These are phyloP conservation scores for Salvelinus namaycush DNA, from an alignment of 2,113 vertebrate species.

Conservation along the genomic window DNA sequence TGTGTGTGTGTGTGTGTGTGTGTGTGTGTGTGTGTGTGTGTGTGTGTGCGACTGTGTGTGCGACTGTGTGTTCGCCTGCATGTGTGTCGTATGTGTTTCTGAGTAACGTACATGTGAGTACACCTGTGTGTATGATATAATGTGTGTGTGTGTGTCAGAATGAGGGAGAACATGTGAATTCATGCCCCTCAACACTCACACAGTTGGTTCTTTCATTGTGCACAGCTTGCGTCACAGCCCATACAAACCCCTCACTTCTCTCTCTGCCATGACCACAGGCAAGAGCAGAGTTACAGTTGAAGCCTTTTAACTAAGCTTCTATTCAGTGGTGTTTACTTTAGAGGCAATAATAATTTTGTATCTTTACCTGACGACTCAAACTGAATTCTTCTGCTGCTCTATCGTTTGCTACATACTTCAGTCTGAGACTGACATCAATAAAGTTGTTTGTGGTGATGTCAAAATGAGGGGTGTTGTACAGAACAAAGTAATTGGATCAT, in stretches of 20 bases:
- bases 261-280: slow-evolving; percentile 45
- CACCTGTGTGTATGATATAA: neutral
- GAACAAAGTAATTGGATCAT: no score
- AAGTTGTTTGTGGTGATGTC: no score
- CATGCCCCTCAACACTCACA: slow-evolving; percentile 47
- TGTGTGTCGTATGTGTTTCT: neutral
- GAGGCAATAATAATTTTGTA: slow-evolving; percentile 38
- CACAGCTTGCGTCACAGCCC: slow-evolving; percentile 36
- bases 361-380: slow-evolving; percentile 42
- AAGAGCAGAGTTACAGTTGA: slow-evolving; percentile 31
- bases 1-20: no score
- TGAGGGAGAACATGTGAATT: slow-evolving; percentile 43
- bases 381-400: no score
- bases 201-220: slow-evolving; percentile 57
- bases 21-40: no score
- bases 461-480: no score
- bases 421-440: no score
- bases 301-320: slow-evolving; percentile 59
- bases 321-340: slow-evolving; percentile 40
- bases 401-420: no score
- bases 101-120: slow-evolving; percentile 9
- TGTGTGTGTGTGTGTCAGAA: neutral
- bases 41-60: no score
- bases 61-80: neutral
- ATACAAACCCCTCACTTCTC: slow-evolving; percentile 43